phyloP scores from a whole-genome alignment of 1,140 invertebrate genomes.

The Choristoneura fumiferana region DNA sequence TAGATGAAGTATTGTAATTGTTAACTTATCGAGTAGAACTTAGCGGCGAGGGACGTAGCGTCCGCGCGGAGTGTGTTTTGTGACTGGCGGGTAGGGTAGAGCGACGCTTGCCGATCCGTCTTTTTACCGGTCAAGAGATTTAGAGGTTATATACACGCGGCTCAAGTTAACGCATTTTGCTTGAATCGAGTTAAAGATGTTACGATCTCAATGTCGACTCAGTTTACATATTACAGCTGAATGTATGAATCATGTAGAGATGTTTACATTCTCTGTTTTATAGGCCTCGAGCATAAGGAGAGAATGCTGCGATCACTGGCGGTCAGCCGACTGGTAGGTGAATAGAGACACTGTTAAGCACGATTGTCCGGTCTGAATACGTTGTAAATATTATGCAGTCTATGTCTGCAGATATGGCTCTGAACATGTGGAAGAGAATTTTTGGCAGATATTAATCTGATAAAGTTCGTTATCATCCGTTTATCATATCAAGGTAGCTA shows the following conservation, averaged over 20 bases:
- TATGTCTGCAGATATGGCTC: too few relatives aligned
- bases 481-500: too few relatives aligned
- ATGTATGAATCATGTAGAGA: constrained; percentile 57
- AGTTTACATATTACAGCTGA: constrained; percentile 51
- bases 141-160: constrained; percentile 45
- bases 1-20: constrained; percentile 74
- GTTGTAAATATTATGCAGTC: too few relatives aligned
- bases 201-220: constrained; percentile 21
- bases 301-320: not conserved
- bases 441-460: too few relatives aligned
- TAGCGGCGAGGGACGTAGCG: constrained; percentile 41
- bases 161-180: not conserved
- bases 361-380: too few relatives aligned
- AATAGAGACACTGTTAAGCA: too few relatives aligned
- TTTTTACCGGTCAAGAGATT: constrained; percentile 55
- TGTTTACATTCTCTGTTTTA: constrained; percentile 70
- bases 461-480: too few relatives aligned
- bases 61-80: constrained; percentile 42
- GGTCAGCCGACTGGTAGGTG: too few relatives aligned
- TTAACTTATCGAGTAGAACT: constrained; percentile 63
- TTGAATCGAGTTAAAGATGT: not conserved
- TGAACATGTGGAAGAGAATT: too few relatives aligned
- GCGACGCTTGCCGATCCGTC: too few relatives aligned
- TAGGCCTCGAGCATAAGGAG: constrained; percentile 32
- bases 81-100: constrained; percentile 47